These are phyloP conservation scores for Merops nubicus DNA, from an alignment of 2,113 vertebrate genomes.

Conservation along the genomic window DNA sequence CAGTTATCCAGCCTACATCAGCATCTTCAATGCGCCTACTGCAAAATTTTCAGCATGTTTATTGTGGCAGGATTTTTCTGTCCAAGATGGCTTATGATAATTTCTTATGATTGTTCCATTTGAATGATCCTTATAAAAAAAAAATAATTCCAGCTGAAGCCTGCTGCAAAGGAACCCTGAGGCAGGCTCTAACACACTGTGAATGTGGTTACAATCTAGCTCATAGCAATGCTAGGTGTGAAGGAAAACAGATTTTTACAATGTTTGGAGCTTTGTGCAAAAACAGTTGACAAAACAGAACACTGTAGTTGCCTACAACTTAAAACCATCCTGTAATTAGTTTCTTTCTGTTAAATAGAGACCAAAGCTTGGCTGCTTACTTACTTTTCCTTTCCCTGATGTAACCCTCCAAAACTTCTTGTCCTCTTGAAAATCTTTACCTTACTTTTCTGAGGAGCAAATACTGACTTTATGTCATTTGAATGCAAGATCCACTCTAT, in stretches of 20 bases:
- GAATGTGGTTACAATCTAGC: slow-evolving; percentile 59
- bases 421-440: not conserved
- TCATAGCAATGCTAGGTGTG: slow-evolving; percentile 56
- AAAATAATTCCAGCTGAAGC: slow-evolving; percentile 61
- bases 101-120: slow-evolving; percentile 29
- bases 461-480: slow-evolving; percentile 14
- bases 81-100: not conserved
- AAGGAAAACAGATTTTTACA: slow-evolving; percentile 66
- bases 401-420: not conserved
- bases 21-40: not conserved
- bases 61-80: not conserved
- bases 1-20: not conserved
- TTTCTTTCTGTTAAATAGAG: not conserved
- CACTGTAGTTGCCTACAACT: slow-evolving; percentile 22
- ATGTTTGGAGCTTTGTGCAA: slow-evolving; percentile 48
- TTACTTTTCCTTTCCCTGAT: not conserved
- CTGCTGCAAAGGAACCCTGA: slow-evolving; percentile 46
- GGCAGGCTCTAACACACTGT: slow-evolving; percentile 57
- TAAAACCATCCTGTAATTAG: slow-evolving; percentile 44
- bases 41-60: slow-evolving; percentile 4
- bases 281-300: slow-evolving; percentile 65
- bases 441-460: not conserved
- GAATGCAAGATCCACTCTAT: slow-evolving; percentile 7
- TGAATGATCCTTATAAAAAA: slow-evolving; percentile 45
- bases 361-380: not conserved